A percentile compares a stretch with the other conserved stretches of the same genome.
phyloP scores from a whole-genome alignment of 2,888 invertebrate species.

The Pachliopta kotzebuea region DNA sequence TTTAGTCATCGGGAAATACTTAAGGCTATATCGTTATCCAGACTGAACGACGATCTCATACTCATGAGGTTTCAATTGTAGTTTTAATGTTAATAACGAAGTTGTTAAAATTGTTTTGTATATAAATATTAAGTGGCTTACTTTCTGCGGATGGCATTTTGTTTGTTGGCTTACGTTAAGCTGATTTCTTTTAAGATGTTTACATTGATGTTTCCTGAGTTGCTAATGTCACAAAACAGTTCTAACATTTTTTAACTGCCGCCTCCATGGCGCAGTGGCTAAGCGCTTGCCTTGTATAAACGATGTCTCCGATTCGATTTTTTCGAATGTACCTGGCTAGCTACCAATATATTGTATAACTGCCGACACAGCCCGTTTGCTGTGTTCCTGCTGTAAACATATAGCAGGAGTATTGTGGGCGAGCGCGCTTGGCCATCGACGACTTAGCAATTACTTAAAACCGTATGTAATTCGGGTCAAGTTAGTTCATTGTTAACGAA shows the following conservation, averaged over 20 bases:
- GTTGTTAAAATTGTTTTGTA: conserved; percentile 73
- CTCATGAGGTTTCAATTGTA: conserved; percentile 48
- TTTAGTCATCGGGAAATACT: conserved; percentile 5
- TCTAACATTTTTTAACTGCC: conserved; percentile 47
- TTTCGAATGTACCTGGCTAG: too few species aligned
- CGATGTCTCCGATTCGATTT: too few species aligned
- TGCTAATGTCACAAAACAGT: conserved; percentile 52
- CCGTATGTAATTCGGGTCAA: conserved; percentile 10
- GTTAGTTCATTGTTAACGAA: neutral
- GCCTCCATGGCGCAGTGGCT: too few species aligned
- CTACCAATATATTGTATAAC: too few species aligned
- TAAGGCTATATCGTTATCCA: conserved; percentile 33
- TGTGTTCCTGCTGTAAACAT: too few species aligned
- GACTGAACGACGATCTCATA: conserved; percentile 62
- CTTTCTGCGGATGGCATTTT: conserved; percentile 45
- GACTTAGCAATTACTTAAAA: neutral
- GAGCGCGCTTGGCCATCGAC: too few species aligned
- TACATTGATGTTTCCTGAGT: conserved; percentile 47
- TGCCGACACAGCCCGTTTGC: too few species aligned
- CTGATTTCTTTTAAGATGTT: conserved; percentile 52
- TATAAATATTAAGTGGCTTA: conserved; percentile 59
- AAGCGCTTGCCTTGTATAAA: neutral
- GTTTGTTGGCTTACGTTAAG: conserved; percentile 54
- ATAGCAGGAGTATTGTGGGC: too few species aligned
- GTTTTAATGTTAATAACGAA: conserved; percentile 42